These are phyloP conservation scores for Drosophila lacteicornis DNA, from an alignment of 1,140 invertebrate genomes.

Conservation along the genomic window DNA sequence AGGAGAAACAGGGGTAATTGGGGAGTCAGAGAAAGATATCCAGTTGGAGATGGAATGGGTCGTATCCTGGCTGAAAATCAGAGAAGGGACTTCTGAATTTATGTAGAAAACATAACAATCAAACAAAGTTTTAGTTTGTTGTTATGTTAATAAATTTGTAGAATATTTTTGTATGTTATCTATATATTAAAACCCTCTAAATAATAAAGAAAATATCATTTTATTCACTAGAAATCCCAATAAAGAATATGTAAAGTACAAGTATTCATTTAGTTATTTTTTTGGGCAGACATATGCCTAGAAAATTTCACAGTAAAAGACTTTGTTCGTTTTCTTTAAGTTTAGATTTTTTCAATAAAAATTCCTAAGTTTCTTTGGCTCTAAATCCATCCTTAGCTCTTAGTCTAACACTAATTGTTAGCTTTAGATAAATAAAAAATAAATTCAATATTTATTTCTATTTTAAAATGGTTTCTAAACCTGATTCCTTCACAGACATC, in stretches of 20 bases:
- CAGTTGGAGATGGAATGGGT: not conserved
- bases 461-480: too few relatives aligned
- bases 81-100: not conserved
- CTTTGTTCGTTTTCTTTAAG: too few relatives aligned
- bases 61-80: not conserved
- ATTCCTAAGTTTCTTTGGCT: too few relatives aligned
- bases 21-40: not conserved
- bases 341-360: too few relatives aligned
- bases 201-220: not conserved
- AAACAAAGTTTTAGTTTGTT: too few relatives aligned
- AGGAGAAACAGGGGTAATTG: not conserved
- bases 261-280: not conserved
- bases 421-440: too few relatives aligned
- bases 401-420: too few relatives aligned
- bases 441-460: too few relatives aligned
- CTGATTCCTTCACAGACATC: too few relatives aligned
- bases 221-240: not conserved
- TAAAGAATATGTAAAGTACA: too few relatives aligned
- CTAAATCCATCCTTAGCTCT: too few relatives aligned
- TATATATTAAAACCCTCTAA: not conserved
- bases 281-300: not conserved
- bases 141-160: not conserved
- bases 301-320: not conserved
- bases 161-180: not conserved
- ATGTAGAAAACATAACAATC: too few relatives aligned